Conservation (phyloP, 2,888 invertebrate species). For the Pammene aurita region DNA sequence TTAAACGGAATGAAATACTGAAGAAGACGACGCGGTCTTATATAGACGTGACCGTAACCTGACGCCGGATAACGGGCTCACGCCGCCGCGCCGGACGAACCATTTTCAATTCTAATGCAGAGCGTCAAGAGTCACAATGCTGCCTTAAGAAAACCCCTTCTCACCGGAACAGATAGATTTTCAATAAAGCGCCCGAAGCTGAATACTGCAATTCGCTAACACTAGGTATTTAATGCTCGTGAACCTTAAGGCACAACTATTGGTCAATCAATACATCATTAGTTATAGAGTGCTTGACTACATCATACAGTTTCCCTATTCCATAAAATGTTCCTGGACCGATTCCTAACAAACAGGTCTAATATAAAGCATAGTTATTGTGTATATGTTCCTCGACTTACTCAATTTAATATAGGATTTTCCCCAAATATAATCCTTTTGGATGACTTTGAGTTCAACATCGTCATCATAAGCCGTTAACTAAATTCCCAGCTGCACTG, state of each 20-base stretch:
- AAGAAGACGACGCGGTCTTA: slow-evolving; percentile 81
- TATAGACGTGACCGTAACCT: slow-evolving; percentile 83
- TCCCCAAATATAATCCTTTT: too few species aligned
- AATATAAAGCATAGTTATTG: not conserved
- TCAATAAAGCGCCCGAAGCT: slow-evolving; percentile 79
- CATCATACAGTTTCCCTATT: not conserved
- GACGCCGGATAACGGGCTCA: slow-evolving; percentile 82
- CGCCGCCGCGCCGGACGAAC: slow-evolving; percentile 58
- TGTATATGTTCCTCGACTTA: too few species aligned
- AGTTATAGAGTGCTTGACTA: not conserved
- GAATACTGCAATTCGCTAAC: slow-evolving; percentile 76
- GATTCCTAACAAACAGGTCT: too few species aligned
- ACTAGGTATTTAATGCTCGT: slow-evolving; percentile 55
- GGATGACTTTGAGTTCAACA: not conserved
- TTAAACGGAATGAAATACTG: slow-evolving; percentile 82
- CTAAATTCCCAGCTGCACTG: slow-evolving; percentile 11
- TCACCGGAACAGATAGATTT: slow-evolving; percentile 76
- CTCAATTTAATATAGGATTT: too few species aligned
- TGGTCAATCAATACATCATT: slow-evolving; percentile 3
- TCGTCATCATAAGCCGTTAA: slow-evolving; percentile 4
- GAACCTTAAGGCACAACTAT: slow-evolving; percentile 50
- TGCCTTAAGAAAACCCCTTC: slow-evolving; percentile 53
- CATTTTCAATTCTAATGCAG: slow-evolving; percentile 62
- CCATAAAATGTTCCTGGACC: not conserved
- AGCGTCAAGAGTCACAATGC: slow-evolving; percentile 59